Evolutionary conservation across 53 echinoderm and acorn worm species (phyloP).

Genomic region (Apostichopus leukothele): DNA sequence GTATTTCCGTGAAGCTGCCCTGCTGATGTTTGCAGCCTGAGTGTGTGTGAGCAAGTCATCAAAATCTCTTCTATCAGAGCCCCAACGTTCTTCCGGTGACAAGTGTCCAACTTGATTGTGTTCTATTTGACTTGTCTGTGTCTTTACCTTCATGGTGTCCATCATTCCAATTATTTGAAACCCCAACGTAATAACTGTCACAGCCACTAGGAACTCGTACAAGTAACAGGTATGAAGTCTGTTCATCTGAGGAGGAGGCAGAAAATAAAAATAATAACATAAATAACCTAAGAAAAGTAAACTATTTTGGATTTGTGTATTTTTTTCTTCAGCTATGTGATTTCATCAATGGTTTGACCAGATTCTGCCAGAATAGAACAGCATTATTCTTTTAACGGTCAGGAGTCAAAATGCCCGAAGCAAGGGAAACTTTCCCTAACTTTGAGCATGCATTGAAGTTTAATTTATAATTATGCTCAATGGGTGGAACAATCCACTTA

Average conservation of each 20-base stretch:
- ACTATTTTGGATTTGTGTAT: too few relatives aligned
- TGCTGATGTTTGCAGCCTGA: neutral
- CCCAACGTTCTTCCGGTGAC: neutral
- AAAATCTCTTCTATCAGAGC: neutral
- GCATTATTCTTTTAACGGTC: too few relatives aligned
- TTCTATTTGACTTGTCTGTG: neutral
- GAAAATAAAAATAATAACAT: neutral
- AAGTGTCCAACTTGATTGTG: neutral
- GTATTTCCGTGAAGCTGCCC: neutral
- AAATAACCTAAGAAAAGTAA: too few relatives aligned
- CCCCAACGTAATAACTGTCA: slow-evolving; percentile 21
- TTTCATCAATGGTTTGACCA: too few relatives aligned
- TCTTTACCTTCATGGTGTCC: neutral
- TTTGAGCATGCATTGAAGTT: too few relatives aligned
- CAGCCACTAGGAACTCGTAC: slow-evolving; percentile 17
- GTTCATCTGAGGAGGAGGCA: neutral
- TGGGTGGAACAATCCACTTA: too few relatives aligned
- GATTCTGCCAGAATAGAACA: too few relatives aligned
- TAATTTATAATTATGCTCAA: too few relatives aligned
- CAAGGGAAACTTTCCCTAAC: too few relatives aligned
- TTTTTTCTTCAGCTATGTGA: too few relatives aligned
- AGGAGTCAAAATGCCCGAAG: too few relatives aligned
- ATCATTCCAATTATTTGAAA: slow-evolving; percentile 6
- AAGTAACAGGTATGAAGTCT: slow-evolving; percentile 17
- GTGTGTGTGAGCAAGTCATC: neutral